Conservation (phyloP, 2,113 vertebrate genomes). For the Neotoma lepida region DNA sequence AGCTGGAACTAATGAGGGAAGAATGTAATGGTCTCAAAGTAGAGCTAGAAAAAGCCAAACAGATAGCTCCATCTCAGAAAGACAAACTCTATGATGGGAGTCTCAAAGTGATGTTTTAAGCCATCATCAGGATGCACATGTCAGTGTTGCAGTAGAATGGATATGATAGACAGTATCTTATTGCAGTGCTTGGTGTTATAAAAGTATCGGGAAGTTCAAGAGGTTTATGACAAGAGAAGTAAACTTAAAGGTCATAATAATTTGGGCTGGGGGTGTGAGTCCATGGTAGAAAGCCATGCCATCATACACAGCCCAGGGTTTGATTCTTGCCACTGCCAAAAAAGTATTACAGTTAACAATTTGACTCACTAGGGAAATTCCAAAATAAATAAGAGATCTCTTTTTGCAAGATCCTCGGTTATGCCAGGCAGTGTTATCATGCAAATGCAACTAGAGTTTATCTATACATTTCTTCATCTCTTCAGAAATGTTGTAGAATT, state of each 20-base stretch:
- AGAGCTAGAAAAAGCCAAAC: constrained; percentile 83
- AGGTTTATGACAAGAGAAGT: neutral
- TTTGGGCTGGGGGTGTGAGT: neutral
- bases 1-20: constrained; percentile 89
- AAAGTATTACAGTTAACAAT: neutral
- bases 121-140: neutral
- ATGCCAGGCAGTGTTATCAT: neutral
- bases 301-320: neutral
- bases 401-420: neutral
- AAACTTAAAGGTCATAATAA: neutral
- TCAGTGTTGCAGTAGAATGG: neutral
- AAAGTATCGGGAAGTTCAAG: neutral
- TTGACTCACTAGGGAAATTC: neutral
- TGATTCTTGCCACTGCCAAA: neutral
- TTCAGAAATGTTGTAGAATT: neutral
- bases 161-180: neutral
- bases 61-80: constrained; percentile 74
- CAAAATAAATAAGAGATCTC: neutral
- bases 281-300: neutral
- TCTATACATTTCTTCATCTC: neutral
- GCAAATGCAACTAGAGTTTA: neutral
- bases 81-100: neutral
- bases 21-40: constrained; percentile 89
- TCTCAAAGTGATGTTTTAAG: neutral
- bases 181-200: neutral